These are phyloP conservation scores for Parazoanthus darwini DNA, from an alignment of 92 coral and sea anemone species.

Conservation along the genomic window DNA sequence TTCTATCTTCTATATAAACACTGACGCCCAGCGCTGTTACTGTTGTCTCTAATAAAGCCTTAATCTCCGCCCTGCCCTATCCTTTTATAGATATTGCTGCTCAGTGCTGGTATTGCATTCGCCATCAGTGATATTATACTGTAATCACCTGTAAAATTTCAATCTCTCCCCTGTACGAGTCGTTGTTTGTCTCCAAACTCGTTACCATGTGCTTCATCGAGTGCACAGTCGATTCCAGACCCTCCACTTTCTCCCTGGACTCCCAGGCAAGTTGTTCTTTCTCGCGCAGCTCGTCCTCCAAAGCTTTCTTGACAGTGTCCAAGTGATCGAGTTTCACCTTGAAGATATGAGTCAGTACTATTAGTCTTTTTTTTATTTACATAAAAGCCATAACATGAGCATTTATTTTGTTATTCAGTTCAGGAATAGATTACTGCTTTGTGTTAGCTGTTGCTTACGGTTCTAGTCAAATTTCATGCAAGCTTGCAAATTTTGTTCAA, in stretches of 20 bases:
- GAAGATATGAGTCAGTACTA: neutral
- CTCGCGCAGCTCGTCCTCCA: slow-evolving; percentile 57
- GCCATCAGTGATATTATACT: neutral
- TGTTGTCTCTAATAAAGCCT: too few relatives aligned
- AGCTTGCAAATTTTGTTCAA: too few relatives aligned
- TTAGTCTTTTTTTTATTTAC: neutral
- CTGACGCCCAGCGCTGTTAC: too few relatives aligned
- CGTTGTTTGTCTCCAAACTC: slow-evolving; percentile 60
- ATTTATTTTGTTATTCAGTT: too few relatives aligned
- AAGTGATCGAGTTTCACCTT: slow-evolving; percentile 47
- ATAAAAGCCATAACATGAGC: neutral
- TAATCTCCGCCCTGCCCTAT: too few relatives aligned
- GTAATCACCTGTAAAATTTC: slow-evolving; percentile 38
- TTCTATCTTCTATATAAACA: too few relatives aligned
- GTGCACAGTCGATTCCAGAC: slow-evolving; percentile 36
- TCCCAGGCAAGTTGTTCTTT: slow-evolving; percentile 42
- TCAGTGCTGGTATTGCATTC: too few relatives aligned
- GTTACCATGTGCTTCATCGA: slow-evolving; percentile 47
- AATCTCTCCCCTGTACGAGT: slow-evolving; percentile 47
- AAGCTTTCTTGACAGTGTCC: slow-evolving; percentile 50
- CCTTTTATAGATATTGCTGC: too few relatives aligned
- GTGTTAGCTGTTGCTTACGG: neutral
- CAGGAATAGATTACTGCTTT: too few relatives aligned
- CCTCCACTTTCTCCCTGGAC: slow-evolving; percentile 41
- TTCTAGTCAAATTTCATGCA: neutral